These are phyloP conservation scores for Leucophenga varia DNA, from an alignment of 1,140 invertebrate species.

Conservation along the genomic window DNA sequence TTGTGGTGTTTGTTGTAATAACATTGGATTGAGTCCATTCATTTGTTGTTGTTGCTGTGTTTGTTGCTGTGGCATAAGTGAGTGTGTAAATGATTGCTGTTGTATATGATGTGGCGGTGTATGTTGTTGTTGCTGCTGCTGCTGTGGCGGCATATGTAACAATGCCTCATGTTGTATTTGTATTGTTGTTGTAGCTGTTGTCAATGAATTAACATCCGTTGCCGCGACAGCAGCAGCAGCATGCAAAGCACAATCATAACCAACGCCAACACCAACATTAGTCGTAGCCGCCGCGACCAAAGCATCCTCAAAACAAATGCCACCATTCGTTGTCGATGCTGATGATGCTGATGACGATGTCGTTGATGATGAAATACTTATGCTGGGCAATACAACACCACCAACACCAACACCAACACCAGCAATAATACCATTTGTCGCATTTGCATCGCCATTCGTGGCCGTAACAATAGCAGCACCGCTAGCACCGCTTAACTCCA, in stretches of 20 bases:
- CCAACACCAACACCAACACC: too few species aligned
- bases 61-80: slow-evolving; percentile 18
- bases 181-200: slow-evolving; percentile 30
- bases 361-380: too few species aligned
- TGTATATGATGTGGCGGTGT: slow-evolving; percentile 31
- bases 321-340: slow-evolving; percentile 9
- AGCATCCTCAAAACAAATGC: slow-evolving; percentile 35
- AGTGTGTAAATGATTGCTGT: too few species aligned
- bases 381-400: background rate
- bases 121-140: slow-evolving; percentile 22
- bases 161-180: slow-evolving; percentile 27
- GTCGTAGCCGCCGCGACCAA: too few species aligned
- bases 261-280: slow-evolving; percentile 9
- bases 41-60: slow-evolving; percentile 25
- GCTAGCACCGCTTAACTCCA: slow-evolving; percentile 43
- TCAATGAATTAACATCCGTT: slow-evolving; percentile 23
- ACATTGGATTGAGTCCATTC: slow-evolving; percentile 15
- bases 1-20: slow-evolving; percentile 20
- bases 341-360: too few species aligned
- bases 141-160: slow-evolving; percentile 24
- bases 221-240: slow-evolving; percentile 30
- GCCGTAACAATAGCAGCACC: slow-evolving; percentile 30
- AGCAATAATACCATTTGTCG: slow-evolving; percentile 1
- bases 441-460: slow-evolving; percentile 10
- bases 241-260: slow-evolving; percentile 43